Conservation (phyloP, 1,140 invertebrate genomes). For the Drosophila oshimai region DNA sequence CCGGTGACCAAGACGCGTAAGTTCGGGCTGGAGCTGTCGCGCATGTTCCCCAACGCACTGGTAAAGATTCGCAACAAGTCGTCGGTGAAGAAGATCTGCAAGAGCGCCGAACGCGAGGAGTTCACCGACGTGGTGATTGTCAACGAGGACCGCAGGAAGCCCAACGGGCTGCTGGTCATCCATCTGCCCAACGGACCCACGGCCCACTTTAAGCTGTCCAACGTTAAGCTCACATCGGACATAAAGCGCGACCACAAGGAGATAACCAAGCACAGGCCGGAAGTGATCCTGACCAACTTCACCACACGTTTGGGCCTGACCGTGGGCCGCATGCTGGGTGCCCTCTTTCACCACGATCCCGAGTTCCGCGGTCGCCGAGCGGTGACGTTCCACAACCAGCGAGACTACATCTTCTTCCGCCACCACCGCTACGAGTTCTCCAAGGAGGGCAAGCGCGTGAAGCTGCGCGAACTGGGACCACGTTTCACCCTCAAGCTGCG, state of each 20-base stretch:
- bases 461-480: constrained; percentile 96
- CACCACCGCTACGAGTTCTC: constrained; percentile 99
- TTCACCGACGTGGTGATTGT: constrained; percentile 96
- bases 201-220: constrained; percentile 92
- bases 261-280: constrained; percentile 93
- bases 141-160: constrained; percentile 96
- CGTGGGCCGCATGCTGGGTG: constrained; percentile 96
- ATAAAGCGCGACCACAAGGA: constrained; percentile 90
- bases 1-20: constrained; percentile 94
- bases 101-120: constrained; percentile 89
- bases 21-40: constrained; percentile 94
- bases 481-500: constrained; percentile 96
- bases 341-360: constrained; percentile 97
- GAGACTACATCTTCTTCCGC: constrained; percentile 99
- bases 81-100: constrained; percentile 96
- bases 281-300: constrained; percentile 98
- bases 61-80: constrained; percentile 91
- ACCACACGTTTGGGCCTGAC: constrained; percentile 95
- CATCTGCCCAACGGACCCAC: constrained; percentile 98
- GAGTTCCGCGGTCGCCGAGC: constrained; percentile 96
- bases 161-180: constrained; percentile 95
- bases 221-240: constrained; percentile 92
- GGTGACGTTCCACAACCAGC: constrained; percentile 99
- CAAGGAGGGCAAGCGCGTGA: constrained; percentile 90
- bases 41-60: constrained; percentile 95